Evolutionary conservation across 2,797 vertebrate species (phyloP), one percentile per base, ranked within the genome.

Genomic region (Taeniopygia guttata): DNA sequence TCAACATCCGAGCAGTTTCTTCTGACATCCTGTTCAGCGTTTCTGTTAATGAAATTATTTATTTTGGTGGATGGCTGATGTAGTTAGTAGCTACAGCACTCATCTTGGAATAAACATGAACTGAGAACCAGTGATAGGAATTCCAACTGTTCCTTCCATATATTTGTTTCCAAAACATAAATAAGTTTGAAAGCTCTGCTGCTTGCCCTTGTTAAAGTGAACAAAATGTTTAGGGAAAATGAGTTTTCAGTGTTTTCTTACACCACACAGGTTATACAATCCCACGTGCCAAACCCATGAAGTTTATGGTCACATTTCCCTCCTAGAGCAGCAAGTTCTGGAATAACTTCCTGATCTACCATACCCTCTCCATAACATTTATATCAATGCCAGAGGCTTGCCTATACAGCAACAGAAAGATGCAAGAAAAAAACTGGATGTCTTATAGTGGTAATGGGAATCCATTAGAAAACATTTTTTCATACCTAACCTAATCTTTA

Each of bases 121-220:
- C 58, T 45, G 34, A 18, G 54, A 94, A 43, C 36, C 84, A 89
- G 17, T 55, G 42, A 68, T 21, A 84, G 6, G 30, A 89, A 93
- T 70, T 89, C 56, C 77, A 85, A 91, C 36, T 55, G 64, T 36
- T 93, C 42, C 56, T 94, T 77, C 40, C 30, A 64, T 43, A 30
- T 32, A 87, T 56, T 81, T 93, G 16, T 72, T 86, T 84, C 62
- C 66, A 72, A 87, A 90, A 83, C 72, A 32, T 58, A 93, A 91
- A 5, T 63, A 84, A 64, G 16, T 81, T 80, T 91, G 84, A 95
- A 94, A 89, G 78, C 7, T 68, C 52, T 88, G n/a, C 30, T 45
- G 13, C 54, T 85, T 58, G 42, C 22, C 27, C 54, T 87, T 80
- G 56, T 74, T 80, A 38, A 94, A 83, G 38, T 25, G 32, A 93